A percentile compares a stretch with the other conserved stretches of the same genome.
Conservation (phyloP, 2,797 vertebrate genomes). For the Percopsis omiscomaycus region DNA sequence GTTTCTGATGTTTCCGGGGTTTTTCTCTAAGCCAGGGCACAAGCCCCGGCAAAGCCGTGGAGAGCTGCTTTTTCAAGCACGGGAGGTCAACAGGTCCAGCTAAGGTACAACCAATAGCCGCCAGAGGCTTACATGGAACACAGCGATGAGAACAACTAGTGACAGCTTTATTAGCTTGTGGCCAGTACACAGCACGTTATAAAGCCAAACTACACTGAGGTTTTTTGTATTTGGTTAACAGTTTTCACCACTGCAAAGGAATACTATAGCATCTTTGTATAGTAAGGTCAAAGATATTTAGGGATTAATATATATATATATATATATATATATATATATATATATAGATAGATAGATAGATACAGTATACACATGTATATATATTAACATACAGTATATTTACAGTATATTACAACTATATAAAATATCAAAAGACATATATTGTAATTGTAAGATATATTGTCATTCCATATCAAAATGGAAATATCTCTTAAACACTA, state of each 20-base stretch:
- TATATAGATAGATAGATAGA: no score
- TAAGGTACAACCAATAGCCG: slow-evolving; percentile 34
- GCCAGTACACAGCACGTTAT: slow-evolving; percentile 32
- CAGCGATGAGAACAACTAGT: slow-evolving; percentile 42
- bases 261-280: background rate
- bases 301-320: no score
- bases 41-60: slow-evolving; percentile 44
- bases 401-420: no score
- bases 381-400: no score
- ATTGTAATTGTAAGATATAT: no score
- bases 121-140: slow-evolving; percentile 41
- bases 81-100: slow-evolving; percentile 56
- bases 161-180: slow-evolving; percentile 53
- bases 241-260: slow-evolving; percentile 17
- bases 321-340: background rate
- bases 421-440: no score
- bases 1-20: slow-evolving; percentile 47
- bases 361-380: no score
- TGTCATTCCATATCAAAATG: no score
- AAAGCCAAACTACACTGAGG: slow-evolving; percentile 39
- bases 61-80: slow-evolving; percentile 33
- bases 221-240: slow-evolving; percentile 26
- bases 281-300: background rate
- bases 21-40: slow-evolving; percentile 49
- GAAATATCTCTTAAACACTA: no score